Percentiles rank a stretch among this genome's conserved stretches.
phyloP scores from a whole-genome alignment of 92 coral and sea anemone species.

The Porites cylindrica region DNA sequence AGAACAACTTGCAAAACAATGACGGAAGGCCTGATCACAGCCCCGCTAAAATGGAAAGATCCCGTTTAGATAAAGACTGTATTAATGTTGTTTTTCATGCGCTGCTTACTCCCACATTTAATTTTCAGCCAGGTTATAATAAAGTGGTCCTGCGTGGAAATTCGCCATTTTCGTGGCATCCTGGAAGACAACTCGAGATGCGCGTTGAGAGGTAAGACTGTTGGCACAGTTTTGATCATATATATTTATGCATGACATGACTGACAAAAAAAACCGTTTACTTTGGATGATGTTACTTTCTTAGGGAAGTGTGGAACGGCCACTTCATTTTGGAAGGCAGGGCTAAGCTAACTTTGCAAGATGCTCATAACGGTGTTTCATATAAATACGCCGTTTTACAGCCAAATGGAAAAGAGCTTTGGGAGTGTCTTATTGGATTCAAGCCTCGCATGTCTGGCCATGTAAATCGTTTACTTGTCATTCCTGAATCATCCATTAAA shows the following conservation, averaged over 20 bases:
- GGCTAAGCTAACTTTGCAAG: conserved; percentile 13
- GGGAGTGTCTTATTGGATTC: conserved; percentile 52
- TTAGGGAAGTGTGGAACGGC: conserved; percentile 6
- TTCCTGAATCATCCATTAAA: conserved; percentile 20
- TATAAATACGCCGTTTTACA: conserved; percentile 53
- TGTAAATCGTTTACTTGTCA: conserved; percentile 55
- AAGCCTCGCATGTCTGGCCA: background rate
- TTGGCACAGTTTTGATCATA: background rate
- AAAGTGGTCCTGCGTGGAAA: conserved; percentile 6
- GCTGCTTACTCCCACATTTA: conserved; percentile 34
- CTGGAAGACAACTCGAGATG: background rate
- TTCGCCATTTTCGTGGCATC: background rate
- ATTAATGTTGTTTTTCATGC: conserved; percentile 46
- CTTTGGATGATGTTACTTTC: background rate
- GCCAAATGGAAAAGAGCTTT: conserved; percentile 13
- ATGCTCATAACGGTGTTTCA: conserved; percentile 4
- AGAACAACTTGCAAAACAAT: background rate
- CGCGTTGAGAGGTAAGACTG: conserved; percentile 4
- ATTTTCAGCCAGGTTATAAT: background rate
- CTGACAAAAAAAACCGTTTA: too few species aligned
- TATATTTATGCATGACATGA: background rate
- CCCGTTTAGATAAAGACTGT: background rate
- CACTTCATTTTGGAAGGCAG: conserved; percentile 34
- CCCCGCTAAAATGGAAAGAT: background rate
- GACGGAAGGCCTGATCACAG: background rate